Conservation (phyloP, 2,113 vertebrate species). For the Colossoma macropomum region DNA sequence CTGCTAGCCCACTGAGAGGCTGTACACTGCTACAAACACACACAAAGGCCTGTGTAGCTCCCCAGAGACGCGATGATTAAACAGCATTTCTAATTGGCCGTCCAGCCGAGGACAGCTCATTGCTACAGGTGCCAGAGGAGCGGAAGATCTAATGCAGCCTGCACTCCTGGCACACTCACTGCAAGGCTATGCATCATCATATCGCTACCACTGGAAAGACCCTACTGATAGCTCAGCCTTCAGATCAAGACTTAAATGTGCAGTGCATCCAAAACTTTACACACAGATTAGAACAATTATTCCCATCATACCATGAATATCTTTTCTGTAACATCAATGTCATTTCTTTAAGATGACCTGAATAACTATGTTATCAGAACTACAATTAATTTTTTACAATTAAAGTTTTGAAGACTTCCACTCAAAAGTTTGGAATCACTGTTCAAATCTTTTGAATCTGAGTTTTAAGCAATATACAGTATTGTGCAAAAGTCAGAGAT, state of each 20-base stretch:
- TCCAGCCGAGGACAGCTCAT: conserved; percentile 43
- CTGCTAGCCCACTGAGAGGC: conserved; percentile 21
- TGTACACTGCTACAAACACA: conserved; percentile 18
- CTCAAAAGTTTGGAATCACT: too few relatives aligned
- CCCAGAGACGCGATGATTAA: conserved; percentile 45
- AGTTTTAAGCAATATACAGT: too few relatives aligned
- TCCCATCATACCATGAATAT: too few relatives aligned
- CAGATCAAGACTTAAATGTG: neutral
- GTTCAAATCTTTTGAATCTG: too few relatives aligned
- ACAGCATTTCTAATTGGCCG: conserved; percentile 50
- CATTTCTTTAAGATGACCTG: too few relatives aligned
- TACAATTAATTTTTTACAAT: too few relatives aligned
- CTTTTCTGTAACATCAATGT: too few relatives aligned
- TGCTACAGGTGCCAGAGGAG: conserved; percentile 38
- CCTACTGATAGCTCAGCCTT: neutral
- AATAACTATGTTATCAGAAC: too few relatives aligned
- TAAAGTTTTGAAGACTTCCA: too few relatives aligned
- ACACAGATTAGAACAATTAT: too few relatives aligned
- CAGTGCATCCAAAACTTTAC: neutral
- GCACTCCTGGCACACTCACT: conserved; percentile 3
- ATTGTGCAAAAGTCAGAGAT: too few relatives aligned
- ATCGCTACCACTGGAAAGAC: neutral
- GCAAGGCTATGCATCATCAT: conserved; percentile 12
- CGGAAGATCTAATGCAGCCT: conserved; percentile 25
- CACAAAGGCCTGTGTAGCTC: neutral